Base-by-base conservation (phyloP, 1,140 invertebrate species). In the Charaxes varanes region DNA sequence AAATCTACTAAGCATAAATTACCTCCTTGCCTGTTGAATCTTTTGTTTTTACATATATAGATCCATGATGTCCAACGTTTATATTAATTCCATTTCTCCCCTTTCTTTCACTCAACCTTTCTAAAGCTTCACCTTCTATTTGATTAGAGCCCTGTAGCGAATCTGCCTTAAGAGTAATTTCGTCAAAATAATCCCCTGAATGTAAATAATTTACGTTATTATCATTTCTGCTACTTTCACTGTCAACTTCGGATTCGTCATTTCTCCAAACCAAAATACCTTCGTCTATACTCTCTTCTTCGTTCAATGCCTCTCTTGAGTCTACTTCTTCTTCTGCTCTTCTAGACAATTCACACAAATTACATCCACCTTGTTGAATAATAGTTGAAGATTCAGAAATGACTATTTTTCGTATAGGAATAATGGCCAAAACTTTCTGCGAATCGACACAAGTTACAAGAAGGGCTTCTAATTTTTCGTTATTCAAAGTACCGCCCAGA, bases 41-140 rank as follows among this genome's bases (percentile, higher is more conserved):
- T 0, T 72, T 16, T 2, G 68, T 61, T 1, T n/a, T n/a, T n/a
- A n/a, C n/a, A n/a, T n/a, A n/a, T n/a, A n/a, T n/a, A n/a, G n/a
- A n/a, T n/a, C n/a, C n/a, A n/a, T n/a, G n/a, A n/a, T 62, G 54
- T 1, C 71, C 71, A 41, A 65, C 72, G 34, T 59, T 55, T 0
- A 56, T 65, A 2, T 62, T 68, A 8, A 62, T 32, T 2, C 33
- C 51, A 3, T 68, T 68, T 4, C 71, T 68, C 4, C 71, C 49
- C 11, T 72, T 71, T 36, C 62, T 62, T 24, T 59, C 53, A 6
- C 41, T 45, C 14, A 56, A 48, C 4, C 19, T 31, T 3, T 56
- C 56, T 5, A 51, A 41, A 30, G 43, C 48, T 6, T 15, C 50
- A 28, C 21, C 15, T 6, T 32, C 38, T 10, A 7, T 7, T 6